These are phyloP conservation scores for Alexandromys fortis DNA, from an alignment of 2,113 vertebrate species.

Conservation along the genomic window DNA sequence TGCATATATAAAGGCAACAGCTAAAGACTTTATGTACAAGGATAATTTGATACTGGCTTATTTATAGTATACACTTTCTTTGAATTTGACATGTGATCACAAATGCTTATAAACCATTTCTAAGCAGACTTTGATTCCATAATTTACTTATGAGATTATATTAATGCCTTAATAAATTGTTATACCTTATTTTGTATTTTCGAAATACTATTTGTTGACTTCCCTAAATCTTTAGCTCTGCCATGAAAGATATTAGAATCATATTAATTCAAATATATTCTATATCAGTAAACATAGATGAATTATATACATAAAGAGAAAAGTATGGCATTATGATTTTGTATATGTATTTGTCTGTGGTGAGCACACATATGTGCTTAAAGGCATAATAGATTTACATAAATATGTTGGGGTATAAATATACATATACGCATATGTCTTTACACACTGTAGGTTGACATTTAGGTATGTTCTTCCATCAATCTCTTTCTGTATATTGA, in stretches of 20 bases:
- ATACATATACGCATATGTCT: neutral
- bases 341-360: rapidly evolving
- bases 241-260: neutral
- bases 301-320: neutral
- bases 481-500: neutral
- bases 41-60: neutral
- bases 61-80: neutral
- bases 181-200: neutral
- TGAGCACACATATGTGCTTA: neutral
- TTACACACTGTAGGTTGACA: neutral
- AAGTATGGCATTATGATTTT: neutral
- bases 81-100: neutral
- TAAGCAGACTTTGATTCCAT: neutral
- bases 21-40: neutral
- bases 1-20: constrained; percentile 40
- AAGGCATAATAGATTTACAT: neutral
- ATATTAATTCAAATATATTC: neutral
- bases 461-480: neutral
- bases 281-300: neutral
- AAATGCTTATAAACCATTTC: neutral
- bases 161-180: neutral
- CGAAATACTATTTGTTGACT: neutral
- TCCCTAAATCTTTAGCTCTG: neutral
- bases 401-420: neutral
- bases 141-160: neutral